Conservation (phyloP, 2,113 vertebrate species). For the Oxygymnocypris stewartii region DNA sequence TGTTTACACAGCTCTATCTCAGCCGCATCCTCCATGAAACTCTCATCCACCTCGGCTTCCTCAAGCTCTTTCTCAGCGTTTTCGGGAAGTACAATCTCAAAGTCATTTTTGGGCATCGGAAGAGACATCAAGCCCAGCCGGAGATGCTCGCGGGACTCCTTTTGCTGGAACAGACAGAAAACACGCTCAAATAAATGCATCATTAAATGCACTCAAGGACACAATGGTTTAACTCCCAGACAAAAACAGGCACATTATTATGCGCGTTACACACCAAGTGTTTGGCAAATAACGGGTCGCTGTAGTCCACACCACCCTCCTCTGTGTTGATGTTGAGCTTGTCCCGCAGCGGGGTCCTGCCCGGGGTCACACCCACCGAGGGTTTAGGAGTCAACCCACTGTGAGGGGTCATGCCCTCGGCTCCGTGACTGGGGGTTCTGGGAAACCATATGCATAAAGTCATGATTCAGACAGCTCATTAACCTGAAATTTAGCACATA, state of each 20-base stretch:
- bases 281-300: conserved; percentile 87
- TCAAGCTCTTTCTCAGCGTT: conserved; percentile 94
- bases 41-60: conserved; percentile 83
- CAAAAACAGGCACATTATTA: neutral
- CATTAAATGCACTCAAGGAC: neutral
- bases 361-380: conserved; percentile 81
- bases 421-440: conserved; percentile 89
- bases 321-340: conserved; percentile 97
- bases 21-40: conserved; percentile 89
- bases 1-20: conserved; percentile 88
- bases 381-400: conserved; percentile 89
- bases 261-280: conserved; percentile 80
- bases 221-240: neutral
- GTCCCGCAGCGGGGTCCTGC: conserved; percentile 90
- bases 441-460: conserved; percentile 16
- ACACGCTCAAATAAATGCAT: too few relatives aligned
- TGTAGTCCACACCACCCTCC: conserved; percentile 86
- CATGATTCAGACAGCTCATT: neutral
- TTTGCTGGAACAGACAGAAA: conserved; percentile 73
- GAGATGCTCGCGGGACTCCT: conserved; percentile 87
- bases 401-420: conserved; percentile 89
- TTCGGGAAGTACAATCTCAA: conserved; percentile 97
- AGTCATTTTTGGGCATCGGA: conserved; percentile 95
- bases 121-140: conserved; percentile 87
- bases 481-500: neutral